Evolutionary conservation across 2,113 vertebrate genomes (phyloP).

Genomic region (Cygnus atratus): DNA sequence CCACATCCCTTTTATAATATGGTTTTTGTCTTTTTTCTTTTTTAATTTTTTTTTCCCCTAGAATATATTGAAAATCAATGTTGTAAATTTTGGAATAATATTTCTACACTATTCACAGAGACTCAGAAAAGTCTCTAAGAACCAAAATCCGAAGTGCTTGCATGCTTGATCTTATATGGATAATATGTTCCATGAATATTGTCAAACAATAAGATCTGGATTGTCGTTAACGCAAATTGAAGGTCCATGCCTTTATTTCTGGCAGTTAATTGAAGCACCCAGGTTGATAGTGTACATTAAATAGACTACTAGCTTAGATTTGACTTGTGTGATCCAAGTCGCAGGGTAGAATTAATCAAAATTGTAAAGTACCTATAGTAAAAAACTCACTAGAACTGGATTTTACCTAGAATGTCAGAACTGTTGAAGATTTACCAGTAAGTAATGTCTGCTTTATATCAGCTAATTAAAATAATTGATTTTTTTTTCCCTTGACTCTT

Average conservation of each 20-base stretch:
- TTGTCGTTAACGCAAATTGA: constrained; percentile 22
- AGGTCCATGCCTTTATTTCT: constrained; percentile 31
- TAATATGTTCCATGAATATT: not conserved
- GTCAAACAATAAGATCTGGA: not conserved
- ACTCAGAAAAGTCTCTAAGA: not conserved
- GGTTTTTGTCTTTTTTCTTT: not conserved
- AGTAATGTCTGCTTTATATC: not conserved
- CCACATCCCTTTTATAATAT: not conserved
- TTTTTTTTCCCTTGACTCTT: not conserved
- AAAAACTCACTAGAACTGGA: not conserved
- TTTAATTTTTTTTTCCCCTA: not conserved
- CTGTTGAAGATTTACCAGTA: not conserved
- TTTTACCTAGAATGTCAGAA: not conserved
- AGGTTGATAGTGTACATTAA: constrained; percentile 38
- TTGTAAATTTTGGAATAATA: not conserved
- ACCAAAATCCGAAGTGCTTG: not conserved
- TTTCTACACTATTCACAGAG: not conserved
- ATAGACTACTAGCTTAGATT: constrained; percentile 27
- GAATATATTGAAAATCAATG: not conserved
- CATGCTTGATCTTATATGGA: not conserved
- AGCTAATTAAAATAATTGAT: not conserved
- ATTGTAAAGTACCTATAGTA: not conserved
- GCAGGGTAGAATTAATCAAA: constrained; percentile 35
- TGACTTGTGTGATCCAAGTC: constrained; percentile 11
- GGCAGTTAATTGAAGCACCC: constrained; percentile 39